Base-by-base conservation (phyloP, 23 tunicate species). In the Aplidium turbinatum region DNA sequence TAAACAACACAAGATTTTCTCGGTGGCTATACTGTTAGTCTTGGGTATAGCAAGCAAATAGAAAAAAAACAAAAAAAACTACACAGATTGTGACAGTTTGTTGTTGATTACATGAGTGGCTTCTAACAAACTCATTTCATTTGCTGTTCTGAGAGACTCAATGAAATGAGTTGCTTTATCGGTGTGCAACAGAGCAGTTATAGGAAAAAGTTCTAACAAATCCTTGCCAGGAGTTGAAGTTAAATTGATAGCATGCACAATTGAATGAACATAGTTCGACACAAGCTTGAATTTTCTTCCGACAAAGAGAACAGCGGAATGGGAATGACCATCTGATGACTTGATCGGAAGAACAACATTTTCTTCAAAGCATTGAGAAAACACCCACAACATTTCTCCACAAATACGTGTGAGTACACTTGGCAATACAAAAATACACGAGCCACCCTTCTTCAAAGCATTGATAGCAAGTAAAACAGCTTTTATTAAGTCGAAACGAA, bases 371-470 rank as follows among this genome's bases (percentile, higher is more conserved):
- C 73, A 48, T 24, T 72, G 69, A 19, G 78, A 60, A 31, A 81
- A 72, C 0, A 81, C 52, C 78, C 78, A 81, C 29, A 81, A 31
- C 18, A 45, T 53, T 39, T 81, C 79, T 19, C 63, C 73, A 26
- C 47, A 72, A 2, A 81, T 24, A 5, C 87, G 54, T 33, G 45
- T 73, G 3, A 81, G 63, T 20, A 42, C 63, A 25, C 60, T 27
- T 5, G 73, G 79, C 31, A 72, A 28, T 13, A 61, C 38, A 1
- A 69, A 9, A 1, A 42, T 23, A 29, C 66, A 55, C 28, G 31
- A 28, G 3, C 58, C 82, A 4, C 60, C 72, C 19, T 60, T 76
- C 1, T 26, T 4, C 11, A 76, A 47, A 13, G 27, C 47, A 7
- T 27, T 40, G 38, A 31, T 1, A 0, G 70, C 28, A 32, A 0